phyloP scores from a whole-genome alignment of 2,888 invertebrate species.

The Stegana nigrithorax region DNA sequence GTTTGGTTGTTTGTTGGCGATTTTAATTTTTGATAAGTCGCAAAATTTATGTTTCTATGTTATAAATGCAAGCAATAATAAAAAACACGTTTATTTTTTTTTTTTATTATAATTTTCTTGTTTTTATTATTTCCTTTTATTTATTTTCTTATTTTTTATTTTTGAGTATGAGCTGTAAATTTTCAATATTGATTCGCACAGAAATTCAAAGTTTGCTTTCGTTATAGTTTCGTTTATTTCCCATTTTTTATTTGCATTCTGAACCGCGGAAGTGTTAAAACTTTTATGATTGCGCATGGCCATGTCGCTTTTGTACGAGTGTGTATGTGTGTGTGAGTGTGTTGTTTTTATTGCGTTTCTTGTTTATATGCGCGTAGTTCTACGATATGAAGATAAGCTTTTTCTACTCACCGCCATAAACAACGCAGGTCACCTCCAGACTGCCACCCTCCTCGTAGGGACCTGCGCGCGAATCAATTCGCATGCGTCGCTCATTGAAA shows the following conservation, averaged over 20 bases:
- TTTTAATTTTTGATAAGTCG: conserved; percentile 51
- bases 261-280: not conserved
- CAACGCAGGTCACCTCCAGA: conserved; percentile 78
- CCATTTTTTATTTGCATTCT: not conserved
- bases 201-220: not conserved
- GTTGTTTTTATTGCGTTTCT: too few species aligned
- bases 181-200: too few species aligned
- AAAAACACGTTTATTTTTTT: too few species aligned
- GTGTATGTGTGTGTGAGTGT: too few species aligned
- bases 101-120: not conserved
- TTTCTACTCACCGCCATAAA: conserved; percentile 76
- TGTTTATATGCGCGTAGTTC: too few species aligned
- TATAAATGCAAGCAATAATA: conserved; percentile 34
- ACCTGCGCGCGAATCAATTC: conserved; percentile 73
- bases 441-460: conserved; percentile 79
- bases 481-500: conserved; percentile 76
- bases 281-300: too few species aligned
- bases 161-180: too few species aligned
- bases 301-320: too few species aligned
- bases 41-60: conserved; percentile 44
- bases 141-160: conserved; percentile 65
- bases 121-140: conserved; percentile 36
- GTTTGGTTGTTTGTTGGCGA: conserved; percentile 27
- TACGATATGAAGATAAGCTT: too few species aligned
- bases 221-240: not conserved